These are phyloP conservation scores for Eustalomyia histrio DNA, from an alignment of 2,888 invertebrate species.

Conservation along the genomic window DNA sequence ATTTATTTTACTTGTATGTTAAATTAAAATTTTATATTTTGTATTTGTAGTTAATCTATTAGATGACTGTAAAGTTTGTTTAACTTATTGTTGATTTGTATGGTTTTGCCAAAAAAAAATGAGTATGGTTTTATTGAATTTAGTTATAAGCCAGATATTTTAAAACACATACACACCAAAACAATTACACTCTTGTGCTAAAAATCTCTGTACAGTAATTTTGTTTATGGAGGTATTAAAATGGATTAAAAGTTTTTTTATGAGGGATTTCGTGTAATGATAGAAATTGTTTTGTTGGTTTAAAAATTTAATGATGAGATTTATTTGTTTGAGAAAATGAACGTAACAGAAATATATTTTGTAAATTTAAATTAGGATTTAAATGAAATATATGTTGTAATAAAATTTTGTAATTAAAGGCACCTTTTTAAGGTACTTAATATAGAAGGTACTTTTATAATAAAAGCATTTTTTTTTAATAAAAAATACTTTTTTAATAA, in stretches of 20 bases:
- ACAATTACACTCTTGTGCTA: neutral
- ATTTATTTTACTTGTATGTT: constrained; percentile 43
- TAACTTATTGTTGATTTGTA: neutral
- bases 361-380: no score
- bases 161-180: neutral
- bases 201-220: constrained; percentile 1
- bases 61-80: constrained; percentile 32
- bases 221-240: constrained; percentile 17
- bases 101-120: neutral
- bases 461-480: no score
- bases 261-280: constrained; percentile 11
- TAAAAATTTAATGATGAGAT: constrained; percentile 8
- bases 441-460: no score
- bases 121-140: constrained; percentile 5
- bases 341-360: no score
- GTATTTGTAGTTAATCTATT: constrained; percentile 15
- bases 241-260: constrained; percentile 15
- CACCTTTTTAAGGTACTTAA: no score
- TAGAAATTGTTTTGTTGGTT: neutral
- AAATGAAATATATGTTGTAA: no score
- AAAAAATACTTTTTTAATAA: no score
- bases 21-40: constrained; percentile 28
- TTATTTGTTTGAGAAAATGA: neutral
- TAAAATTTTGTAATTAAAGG: no score
- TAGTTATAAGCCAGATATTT: constrained; percentile 39